Evolutionary conservation across 2,797 vertebrate genomes (phyloP).

Genomic region (Setipinna tenuifilis): DNA sequence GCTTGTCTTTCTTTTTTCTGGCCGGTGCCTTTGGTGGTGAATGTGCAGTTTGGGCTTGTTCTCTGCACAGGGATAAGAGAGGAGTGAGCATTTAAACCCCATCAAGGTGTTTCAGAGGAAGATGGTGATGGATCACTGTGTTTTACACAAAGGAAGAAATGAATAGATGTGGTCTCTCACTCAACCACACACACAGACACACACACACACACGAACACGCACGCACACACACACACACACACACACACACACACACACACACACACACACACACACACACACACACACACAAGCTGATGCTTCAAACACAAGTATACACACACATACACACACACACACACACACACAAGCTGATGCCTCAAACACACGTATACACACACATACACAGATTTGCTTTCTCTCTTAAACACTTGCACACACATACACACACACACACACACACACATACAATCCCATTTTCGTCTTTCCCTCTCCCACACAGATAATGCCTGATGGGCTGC

Average conservation of each 20-base stretch:
- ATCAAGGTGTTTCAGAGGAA: not conserved
- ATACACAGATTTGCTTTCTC: not conserved
- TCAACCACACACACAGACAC: not conserved
- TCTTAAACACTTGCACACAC: not conserved
- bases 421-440: conserved; percentile 8
- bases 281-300: too few relatives aligned
- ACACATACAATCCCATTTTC: not conserved
- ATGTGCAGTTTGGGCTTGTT: not conserved
- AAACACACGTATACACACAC: not conserved
- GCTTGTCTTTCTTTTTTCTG: not conserved
- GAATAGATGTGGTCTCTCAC: not conserved
- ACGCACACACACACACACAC: conserved; percentile 5
- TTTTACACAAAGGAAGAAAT: not conserved
- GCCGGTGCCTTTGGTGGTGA: not conserved
- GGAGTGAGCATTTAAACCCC: not conserved
- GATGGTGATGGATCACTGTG: conserved; percentile 5
- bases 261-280: not conserved
- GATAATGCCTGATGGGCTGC: not conserved
- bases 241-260: not conserved
- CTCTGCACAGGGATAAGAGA: not conserved
- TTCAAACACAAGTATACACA: not conserved
- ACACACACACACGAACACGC: not conserved
- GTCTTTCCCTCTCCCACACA: not conserved
- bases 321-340: not conserved
- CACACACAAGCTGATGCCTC: not conserved